Conservation (phyloP, 2,113 vertebrate genomes). For the Pycnonotus jocosus region DNA sequence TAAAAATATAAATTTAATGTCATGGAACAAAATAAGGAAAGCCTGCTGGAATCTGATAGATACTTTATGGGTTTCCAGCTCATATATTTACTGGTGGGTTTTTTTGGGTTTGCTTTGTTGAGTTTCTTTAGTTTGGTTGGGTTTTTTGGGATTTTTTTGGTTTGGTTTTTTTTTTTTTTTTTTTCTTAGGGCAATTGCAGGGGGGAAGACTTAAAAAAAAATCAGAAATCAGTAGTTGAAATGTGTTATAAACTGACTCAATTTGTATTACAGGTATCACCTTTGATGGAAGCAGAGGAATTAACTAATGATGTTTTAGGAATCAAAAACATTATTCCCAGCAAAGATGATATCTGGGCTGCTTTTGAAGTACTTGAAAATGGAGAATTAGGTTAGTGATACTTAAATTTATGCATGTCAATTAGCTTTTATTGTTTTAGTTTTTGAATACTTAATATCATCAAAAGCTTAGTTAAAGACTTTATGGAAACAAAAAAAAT, state of each 20-base stretch:
- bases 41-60: not conserved
- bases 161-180: not conserved
- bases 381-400: constrained; percentile 87
- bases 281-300: constrained; percentile 84
- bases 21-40: not conserved
- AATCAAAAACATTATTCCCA: constrained; percentile 77
- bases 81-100: not conserved
- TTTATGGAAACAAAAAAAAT: not conserved
- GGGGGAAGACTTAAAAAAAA: not conserved
- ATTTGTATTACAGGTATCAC: constrained; percentile 80
- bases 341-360: constrained; percentile 80
- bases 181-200: not conserved
- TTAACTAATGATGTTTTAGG: constrained; percentile 81
- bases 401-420: not conserved
- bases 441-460: not conserved
- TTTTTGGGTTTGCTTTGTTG: too few relatives aligned
- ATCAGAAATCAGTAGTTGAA: not conserved
- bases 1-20: not conserved
- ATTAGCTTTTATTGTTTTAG: not conserved
- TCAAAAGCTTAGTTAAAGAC: not conserved
- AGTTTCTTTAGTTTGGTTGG: too few relatives aligned
- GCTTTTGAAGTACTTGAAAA: constrained; percentile 94
- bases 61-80: not conserved
- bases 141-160: too few relatives aligned
- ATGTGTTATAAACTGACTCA: not conserved